These are phyloP conservation scores for Lethenteron reissneri DNA, from an alignment of 2,113 vertebrate species.

Conservation along the genomic window DNA sequence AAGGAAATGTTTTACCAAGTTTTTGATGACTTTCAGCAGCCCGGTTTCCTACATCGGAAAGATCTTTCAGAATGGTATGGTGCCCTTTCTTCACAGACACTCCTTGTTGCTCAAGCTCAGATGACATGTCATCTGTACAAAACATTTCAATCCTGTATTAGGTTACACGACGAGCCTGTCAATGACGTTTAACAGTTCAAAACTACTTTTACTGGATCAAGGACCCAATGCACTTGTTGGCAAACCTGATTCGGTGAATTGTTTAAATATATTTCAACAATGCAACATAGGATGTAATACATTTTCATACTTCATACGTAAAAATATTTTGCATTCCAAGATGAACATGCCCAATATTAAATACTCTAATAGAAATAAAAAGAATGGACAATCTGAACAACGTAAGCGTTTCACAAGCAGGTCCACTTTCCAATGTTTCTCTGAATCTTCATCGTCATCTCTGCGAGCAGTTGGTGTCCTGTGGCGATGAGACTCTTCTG, in stretches of 20 bases:
- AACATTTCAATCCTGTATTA: too few species aligned
- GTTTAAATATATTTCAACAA: too few species aligned
- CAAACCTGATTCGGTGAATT: too few species aligned
- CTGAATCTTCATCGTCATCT: slow-evolving; percentile 28
- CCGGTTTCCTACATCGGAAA: slow-evolving; percentile 19
- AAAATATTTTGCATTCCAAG: too few species aligned
- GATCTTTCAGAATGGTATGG: slow-evolving; percentile 18
- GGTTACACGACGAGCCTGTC: too few species aligned
- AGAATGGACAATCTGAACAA: neutral
- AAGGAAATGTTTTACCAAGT: slow-evolving; percentile 19
- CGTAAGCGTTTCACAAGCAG: neutral
- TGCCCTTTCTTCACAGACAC: slow-evolving; percentile 21
- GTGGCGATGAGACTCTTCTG: slow-evolving; percentile 31
- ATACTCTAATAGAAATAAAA: too few species aligned
- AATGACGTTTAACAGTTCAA: too few species aligned
- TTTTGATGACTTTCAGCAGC: slow-evolving; percentile 27
- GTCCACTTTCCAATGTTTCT: slow-evolving; percentile 28
- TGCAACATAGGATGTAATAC: too few species aligned
- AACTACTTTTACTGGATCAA: too few species aligned
- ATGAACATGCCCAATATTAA: too few species aligned
- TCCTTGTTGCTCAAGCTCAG: slow-evolving; percentile 20
- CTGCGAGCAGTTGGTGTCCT: slow-evolving; percentile 23
- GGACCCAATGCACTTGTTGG: too few species aligned
- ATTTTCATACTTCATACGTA: too few species aligned
- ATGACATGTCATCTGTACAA: slow-evolving; percentile 28